Percentiles rank a stretch among this genome's conserved stretches.
phyloP scores from a whole-genome alignment of 2,888 invertebrate genomes.

The Julus scandinavius region DNA sequence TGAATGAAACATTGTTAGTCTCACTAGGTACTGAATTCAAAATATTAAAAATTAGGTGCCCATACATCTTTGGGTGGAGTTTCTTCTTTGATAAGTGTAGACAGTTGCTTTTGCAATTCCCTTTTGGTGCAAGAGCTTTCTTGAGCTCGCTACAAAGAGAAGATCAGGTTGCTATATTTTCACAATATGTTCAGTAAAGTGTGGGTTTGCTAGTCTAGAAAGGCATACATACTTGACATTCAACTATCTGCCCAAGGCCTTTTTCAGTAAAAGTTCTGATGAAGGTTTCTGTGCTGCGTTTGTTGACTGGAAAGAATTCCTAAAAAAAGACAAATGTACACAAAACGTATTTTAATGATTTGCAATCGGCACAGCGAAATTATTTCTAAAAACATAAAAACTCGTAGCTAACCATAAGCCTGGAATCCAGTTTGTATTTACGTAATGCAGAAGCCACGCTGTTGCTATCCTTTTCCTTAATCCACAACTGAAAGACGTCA shows the following conservation, averaged over 20 bases:
- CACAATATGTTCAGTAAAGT: not conserved
- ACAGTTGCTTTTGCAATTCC: conserved; percentile 78
- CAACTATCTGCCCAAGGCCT: conserved; percentile 80
- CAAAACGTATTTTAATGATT: not conserved
- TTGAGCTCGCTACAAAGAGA: conserved; percentile 66
- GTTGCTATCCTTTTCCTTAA: conserved; percentile 87
- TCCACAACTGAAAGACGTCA: conserved; percentile 90
- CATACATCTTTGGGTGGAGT: conserved; percentile 78
- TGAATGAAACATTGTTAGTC: conserved; percentile 34
- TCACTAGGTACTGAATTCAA: not conserved
- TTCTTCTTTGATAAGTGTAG: conserved; percentile 87
- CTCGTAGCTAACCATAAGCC: conserved; percentile 63
- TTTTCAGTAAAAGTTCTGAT: conserved; percentile 79
- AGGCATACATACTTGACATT: conserved; percentile 68
- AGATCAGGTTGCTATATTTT: conserved; percentile 28
- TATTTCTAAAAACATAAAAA: not conserved
- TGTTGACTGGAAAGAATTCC: conserved; percentile 95
- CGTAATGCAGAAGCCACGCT: conserved; percentile 88
- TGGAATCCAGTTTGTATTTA: conserved; percentile 80
- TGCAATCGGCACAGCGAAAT: not conserved
- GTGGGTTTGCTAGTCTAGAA: not conserved
- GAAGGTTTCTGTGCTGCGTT: conserved; percentile 89
- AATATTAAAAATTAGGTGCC: conserved; percentile 37
- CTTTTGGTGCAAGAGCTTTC: conserved; percentile 82
- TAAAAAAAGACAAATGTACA: conserved; percentile 17